Conservation (phyloP, 1,140 invertebrate species). For the Hylyphantes graminicola region DNA sequence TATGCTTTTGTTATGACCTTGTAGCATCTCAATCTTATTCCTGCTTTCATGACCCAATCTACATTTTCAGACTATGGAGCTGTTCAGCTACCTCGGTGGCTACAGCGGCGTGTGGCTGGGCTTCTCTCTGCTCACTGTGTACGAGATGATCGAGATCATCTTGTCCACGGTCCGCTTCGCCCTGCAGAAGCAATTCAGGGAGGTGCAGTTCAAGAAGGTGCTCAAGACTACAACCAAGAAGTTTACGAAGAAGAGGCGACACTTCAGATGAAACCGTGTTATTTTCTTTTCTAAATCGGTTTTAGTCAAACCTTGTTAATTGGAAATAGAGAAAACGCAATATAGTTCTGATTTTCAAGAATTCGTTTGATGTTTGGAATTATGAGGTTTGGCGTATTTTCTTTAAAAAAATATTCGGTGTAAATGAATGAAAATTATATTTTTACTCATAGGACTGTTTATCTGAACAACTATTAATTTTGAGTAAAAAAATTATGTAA, state of each 20-base stretch:
- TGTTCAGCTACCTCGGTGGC: constrained; percentile 46
- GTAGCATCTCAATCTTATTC: no score
- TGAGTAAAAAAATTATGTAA: no score
- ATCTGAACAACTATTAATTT: no score
- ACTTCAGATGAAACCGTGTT: background rate
- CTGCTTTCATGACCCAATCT: background rate
- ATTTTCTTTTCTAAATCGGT: no score
- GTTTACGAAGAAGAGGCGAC: background rate
- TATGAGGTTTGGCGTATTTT: no score
- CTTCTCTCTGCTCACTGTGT: constrained; percentile 41
- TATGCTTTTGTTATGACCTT: background rate
- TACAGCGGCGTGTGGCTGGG: constrained; percentile 49
- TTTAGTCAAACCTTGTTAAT: no score
- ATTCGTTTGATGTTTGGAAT: no score
- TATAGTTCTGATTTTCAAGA: no score
- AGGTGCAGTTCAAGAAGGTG: background rate
- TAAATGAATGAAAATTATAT: no score
- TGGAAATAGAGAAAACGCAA: no score
- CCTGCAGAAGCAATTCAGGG: constrained; percentile 14
- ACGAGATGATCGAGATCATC: constrained; percentile 34
- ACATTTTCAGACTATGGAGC: constrained; percentile 44
- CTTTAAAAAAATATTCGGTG: no score
- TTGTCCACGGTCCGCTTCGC: background rate
- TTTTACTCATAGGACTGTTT: no score
- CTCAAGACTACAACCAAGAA: background rate